A percentile compares a stretch with the other conserved stretches of the same genome.
These are phyloP conservation scores for Sycobia sp. DNA, from an alignment of 1,140 invertebrate genomes.

Conservation along the genomic window DNA sequence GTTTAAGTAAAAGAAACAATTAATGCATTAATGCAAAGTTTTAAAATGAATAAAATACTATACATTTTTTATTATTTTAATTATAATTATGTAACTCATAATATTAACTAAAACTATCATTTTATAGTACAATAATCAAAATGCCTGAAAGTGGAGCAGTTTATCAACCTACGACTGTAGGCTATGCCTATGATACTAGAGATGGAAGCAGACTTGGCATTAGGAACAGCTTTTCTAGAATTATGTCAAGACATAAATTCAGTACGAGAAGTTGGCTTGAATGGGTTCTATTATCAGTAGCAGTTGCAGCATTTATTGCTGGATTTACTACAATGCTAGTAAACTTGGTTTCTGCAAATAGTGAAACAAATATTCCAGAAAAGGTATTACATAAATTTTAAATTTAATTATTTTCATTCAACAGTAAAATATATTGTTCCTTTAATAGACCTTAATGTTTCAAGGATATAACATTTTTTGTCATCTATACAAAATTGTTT, in stretches of 20 bases:
- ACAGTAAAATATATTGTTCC: too few relatives aligned
- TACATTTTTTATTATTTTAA: not conserved
- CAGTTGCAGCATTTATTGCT: slow-evolving; percentile 51
- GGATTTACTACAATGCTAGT: slow-evolving; percentile 54
- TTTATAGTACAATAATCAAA: slow-evolving; percentile 19
- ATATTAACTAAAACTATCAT: not conserved
- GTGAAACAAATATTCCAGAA: slow-evolving; percentile 23
- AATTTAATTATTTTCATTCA: slow-evolving; percentile 1
- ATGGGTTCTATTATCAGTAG: slow-evolving; percentile 54
- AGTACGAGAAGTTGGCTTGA: slow-evolving; percentile 57
- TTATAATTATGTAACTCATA: not conserved
- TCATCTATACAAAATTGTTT: too few relatives aligned
- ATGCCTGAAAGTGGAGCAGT: slow-evolving; percentile 59
- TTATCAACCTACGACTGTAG: slow-evolving; percentile 60
- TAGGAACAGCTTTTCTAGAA: slow-evolving; percentile 52
- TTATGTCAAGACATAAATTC: slow-evolving; percentile 58
- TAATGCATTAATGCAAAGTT: too few relatives aligned
- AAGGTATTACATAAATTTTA: slow-evolving; percentile 33
- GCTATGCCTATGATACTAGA: slow-evolving; percentile 56
- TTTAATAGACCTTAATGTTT: too few relatives aligned
- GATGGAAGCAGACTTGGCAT: slow-evolving; percentile 48
- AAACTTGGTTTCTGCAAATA: slow-evolving; percentile 46
- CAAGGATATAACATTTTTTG: too few relatives aligned
- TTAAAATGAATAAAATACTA: not conserved
- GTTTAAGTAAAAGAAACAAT: too few relatives aligned